Evolutionary conservation across 2,797 vertebrate species (phyloP).

Genomic region (Rallus crepitans): DNA sequence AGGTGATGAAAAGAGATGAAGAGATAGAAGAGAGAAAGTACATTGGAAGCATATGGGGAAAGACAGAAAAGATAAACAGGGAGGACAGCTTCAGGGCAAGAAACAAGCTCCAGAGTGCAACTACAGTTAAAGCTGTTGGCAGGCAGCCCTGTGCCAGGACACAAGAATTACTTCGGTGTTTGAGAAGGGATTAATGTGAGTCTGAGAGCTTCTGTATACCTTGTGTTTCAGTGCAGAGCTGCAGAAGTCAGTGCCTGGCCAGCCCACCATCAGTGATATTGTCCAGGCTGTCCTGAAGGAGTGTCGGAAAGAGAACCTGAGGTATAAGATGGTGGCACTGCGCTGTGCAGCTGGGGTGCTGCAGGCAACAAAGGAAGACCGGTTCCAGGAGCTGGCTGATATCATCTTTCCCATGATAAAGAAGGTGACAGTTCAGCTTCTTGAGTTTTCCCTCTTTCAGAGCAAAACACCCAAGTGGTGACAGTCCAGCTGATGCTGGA

Average conservation of each 20-base stretch:
- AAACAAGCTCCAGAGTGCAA: not conserved
- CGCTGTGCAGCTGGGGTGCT: conserved; percentile 88
- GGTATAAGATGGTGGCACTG: conserved; percentile 92
- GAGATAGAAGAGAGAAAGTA: not conserved
- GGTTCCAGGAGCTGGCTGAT: conserved; percentile 88
- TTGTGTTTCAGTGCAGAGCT: conserved; percentile 84
- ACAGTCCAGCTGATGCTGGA: not conserved
- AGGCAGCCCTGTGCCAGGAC: not conserved
- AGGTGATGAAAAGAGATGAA: not conserved
- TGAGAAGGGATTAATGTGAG: not conserved
- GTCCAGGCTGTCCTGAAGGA: conserved; percentile 92
- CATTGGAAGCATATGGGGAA: not conserved
- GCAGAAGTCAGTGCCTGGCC: conserved; percentile 84
- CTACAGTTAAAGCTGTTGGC: not conserved
- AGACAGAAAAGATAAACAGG: not conserved
- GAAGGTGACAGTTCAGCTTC: conserved; percentile 83
- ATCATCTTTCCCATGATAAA: conserved; percentile 93
- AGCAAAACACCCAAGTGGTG: not conserved
- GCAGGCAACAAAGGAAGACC: conserved; percentile 89
- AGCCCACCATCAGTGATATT: conserved; percentile 86
- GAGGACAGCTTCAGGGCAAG: not conserved
- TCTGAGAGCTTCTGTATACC: conserved; percentile 1
- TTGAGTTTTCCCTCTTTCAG: not conserved
- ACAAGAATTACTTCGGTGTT: fast-evolving
- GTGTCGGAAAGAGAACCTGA: conserved; percentile 91